A percentile compares a stretch with the other conserved stretches of the same genome.
Conservation (phyloP, 2,797 vertebrate species). For the Lycodopsis pacificus region DNA sequence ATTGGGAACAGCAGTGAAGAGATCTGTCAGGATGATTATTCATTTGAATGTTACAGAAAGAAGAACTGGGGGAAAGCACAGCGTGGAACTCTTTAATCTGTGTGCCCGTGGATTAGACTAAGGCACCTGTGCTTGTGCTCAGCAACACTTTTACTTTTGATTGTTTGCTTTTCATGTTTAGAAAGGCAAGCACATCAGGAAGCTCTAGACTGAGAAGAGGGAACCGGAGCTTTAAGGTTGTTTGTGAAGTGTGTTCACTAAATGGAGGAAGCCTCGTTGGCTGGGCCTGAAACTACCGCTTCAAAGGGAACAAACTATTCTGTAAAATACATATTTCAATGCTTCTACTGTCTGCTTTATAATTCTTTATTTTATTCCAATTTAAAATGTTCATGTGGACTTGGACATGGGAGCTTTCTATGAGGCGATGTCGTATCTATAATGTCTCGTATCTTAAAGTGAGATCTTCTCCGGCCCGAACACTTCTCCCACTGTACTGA, state of each 20-base stretch:
- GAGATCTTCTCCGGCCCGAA: not conserved
- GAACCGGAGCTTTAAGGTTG: conserved; percentile 14
- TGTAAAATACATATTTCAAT: conserved; percentile 15
- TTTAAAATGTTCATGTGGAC: not conserved
- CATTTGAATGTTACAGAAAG: conserved; percentile 18
- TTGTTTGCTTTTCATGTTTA: conserved; percentile 31
- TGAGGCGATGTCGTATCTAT: not conserved
- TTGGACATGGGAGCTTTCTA: not conserved
- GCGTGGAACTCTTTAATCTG: conserved; percentile 11
- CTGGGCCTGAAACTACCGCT: conserved; percentile 50
- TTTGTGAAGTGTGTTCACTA: too few species aligned
- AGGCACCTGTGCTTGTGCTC: conserved; percentile 10
- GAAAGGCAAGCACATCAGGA: not conserved
- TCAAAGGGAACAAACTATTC: conserved; percentile 15
- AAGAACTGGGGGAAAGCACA: not conserved
- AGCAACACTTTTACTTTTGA: conserved; percentile 9
- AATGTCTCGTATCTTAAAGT: conserved; percentile 9
- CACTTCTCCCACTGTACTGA: conserved; percentile 28
- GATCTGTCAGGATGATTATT: conserved; percentile 6
- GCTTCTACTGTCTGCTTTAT: not conserved
- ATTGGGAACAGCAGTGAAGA: not conserved
- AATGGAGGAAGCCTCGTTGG: too few species aligned
- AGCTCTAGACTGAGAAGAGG: not conserved
- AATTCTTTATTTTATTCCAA: not conserved
- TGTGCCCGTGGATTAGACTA: not conserved